Evolutionary conservation across 2,888 invertebrate genomes (phyloP), one percentile per base, ranked within the genome.

Genomic region (Perizoma affinitatum): DNA sequence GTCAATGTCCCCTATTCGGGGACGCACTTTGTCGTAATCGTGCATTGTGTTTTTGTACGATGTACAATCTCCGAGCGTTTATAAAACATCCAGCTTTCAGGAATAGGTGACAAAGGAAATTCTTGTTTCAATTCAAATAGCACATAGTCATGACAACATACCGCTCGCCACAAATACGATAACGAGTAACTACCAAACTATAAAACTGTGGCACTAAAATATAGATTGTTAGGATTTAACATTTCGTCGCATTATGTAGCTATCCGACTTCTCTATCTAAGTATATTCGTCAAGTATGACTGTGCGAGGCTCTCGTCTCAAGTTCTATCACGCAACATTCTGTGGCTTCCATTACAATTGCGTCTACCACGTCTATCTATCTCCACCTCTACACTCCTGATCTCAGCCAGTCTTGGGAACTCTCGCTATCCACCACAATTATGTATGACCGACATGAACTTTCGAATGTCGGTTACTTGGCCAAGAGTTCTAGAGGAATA

Each of bases 51-150:
- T 11, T 48, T 9, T 54, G 34, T 34, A 40, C 22, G 3, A 22
- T 22, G 22, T 7, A 5, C 10, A 6, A 10, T 50, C 43, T 38
- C 44, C 42, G 35, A 48, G n/a, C 42, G 36, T 43, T 35, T 55
- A 54, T 35, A 45, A 54, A 54, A 40, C 46, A 41, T 40, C 46
- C 46, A 47, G 34, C 41, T 41, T 46, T 57, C 22, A 46, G 57
- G 34, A 4, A 48, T 48, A 9, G 0, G 34, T 33, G 48, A 46
- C 45, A 51, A 54, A 50, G 36, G 9, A 41, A 50, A 51, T 43
- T 51, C 46, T 43, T 48, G 51, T 44, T 59, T 44, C 40, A 11
- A 38, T 50, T 41, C 7, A 34, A 51, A 51, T 35, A 51, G 11
- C 9, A 35, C 11, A 22, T 11, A 42, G 38, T 46, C 4, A 56